phyloP scores from a whole-genome alignment of 2,113 vertebrate species.

The Peromyscus polionotus region DNA sequence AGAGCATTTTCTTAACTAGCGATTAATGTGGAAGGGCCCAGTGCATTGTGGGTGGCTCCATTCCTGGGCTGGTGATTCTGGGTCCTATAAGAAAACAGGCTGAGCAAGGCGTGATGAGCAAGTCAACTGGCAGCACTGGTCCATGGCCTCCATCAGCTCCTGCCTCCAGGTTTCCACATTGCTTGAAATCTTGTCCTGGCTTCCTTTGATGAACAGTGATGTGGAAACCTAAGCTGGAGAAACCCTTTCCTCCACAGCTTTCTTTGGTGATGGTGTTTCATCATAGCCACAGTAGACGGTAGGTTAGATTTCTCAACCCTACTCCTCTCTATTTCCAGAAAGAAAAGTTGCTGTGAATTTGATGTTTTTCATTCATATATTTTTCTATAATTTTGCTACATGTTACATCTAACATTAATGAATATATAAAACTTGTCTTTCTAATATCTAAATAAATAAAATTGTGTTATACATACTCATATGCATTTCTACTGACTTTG shows the following conservation, averaged over 20 bases:
- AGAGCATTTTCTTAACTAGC: neutral
- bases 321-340: neutral
- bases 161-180: neutral
- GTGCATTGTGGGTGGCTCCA: too few species aligned
- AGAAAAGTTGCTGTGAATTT: neutral
- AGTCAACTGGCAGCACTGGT: neutral
- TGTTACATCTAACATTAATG: neutral
- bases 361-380: neutral
- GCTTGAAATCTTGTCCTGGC: neutral
- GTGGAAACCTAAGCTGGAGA: neutral
- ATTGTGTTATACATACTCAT: neutral
- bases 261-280: neutral
- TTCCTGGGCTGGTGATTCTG: neutral
- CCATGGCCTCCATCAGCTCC: neutral
- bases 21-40: neutral
- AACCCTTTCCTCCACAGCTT: neutral
- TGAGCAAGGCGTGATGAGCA: neutral
- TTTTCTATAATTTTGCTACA: slow-evolving; percentile 25
- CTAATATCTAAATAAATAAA: neutral
- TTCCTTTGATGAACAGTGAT: neutral
- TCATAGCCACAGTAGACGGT: neutral
- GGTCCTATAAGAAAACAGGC: neutral
- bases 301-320: neutral
- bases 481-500: neutral
- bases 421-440: neutral